phyloP scores from a whole-genome alignment of 2,888 invertebrate genomes.

The Lepeophtheirus nordmannii region DNA sequence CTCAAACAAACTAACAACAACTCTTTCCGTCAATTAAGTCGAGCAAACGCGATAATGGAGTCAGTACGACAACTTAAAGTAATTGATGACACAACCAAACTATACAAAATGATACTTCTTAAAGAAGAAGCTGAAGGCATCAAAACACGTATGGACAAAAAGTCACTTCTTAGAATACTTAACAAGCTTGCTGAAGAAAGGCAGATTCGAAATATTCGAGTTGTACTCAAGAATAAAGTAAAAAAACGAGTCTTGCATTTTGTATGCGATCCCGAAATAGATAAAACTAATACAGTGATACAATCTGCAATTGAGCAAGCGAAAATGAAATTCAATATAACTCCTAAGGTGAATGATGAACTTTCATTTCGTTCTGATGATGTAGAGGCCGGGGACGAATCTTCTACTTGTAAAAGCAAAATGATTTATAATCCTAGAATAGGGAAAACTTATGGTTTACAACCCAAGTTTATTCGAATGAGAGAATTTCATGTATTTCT shows the following conservation, averaged over 20 bases:
- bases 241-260: slow-evolving; percentile 29
- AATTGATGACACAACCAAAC: slow-evolving; percentile 20
- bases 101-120: slow-evolving; percentile 26
- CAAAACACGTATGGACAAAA: slow-evolving; percentile 45
- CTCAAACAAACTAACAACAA: neutral
- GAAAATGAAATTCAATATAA: slow-evolving; percentile 41
- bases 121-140: slow-evolving; percentile 40
- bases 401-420: neutral
- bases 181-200: slow-evolving; percentile 43
- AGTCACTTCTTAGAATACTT: slow-evolving; percentile 47
- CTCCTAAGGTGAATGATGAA: slow-evolving; percentile 23
- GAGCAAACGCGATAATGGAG: slow-evolving; percentile 49
- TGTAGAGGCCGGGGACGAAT: neutral
- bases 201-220: slow-evolving; percentile 41
- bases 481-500: slow-evolving; percentile 50
- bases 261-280: slow-evolving; percentile 30
- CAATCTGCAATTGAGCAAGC: slow-evolving; percentile 46
- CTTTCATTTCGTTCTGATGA: neutral
- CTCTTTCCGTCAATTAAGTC: slow-evolving; percentile 31
- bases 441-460: slow-evolving; percentile 30
- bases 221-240: neutral
- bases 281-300: slow-evolving; percentile 36
- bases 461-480: slow-evolving; percentile 51
- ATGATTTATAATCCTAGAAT: neutral
- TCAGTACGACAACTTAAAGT: slow-evolving; percentile 45